Base-by-base conservation (phyloP, 2,113 vertebrate species). In the Hippoglossus stenolepis region DNA sequence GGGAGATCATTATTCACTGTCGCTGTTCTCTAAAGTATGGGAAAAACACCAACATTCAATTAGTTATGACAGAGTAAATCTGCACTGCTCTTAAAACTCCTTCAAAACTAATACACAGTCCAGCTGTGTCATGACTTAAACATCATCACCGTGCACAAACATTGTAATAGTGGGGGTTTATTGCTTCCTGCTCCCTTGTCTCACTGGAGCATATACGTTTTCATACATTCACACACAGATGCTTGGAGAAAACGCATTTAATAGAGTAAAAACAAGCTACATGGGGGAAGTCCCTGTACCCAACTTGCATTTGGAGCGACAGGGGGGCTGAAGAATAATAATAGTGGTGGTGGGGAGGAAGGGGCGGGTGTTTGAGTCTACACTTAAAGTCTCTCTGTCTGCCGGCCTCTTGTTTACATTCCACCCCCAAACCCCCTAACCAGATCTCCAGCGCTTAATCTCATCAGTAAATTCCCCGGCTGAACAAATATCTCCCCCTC, bases 401-500 rank as follows among this genome's bases (percentile, higher is more conserved):
- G 24, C 51, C 80, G 68, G 73, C 66, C 43, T 76, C 47, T 71
- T 91, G 86, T 93, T 90, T 88, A 91, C 88, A 90, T 92, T 91
- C 85, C 80, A 57, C 74, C 75, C 58, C 43, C 57, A 77, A 73
- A 77, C 40, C 85, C 63, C 77, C 51, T 57, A 86, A 85, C 69
- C 74, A 79, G 65, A 90, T 74, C 73, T 73, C 26, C 40, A 70
- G 61, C 13, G 45, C 69, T 70, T 91, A 85, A 90, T 90, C 93
- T 91, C 82, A 86, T 90, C 83, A 85, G 86, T 78, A 78, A 83
- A 85, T 86, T 79, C 77, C 70, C 35, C 73, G 70, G 65, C 76
- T 91, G 85, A 91, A 89, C 80, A 91, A 90, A 93, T 90, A 92
- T 84, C 75, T 91, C 68, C 60, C 73, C 73, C 77, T 90, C 63